Evolutionary conservation across 2,113 vertebrate species (phyloP).

Genomic region (Thamnophis sirtalis): DNA sequence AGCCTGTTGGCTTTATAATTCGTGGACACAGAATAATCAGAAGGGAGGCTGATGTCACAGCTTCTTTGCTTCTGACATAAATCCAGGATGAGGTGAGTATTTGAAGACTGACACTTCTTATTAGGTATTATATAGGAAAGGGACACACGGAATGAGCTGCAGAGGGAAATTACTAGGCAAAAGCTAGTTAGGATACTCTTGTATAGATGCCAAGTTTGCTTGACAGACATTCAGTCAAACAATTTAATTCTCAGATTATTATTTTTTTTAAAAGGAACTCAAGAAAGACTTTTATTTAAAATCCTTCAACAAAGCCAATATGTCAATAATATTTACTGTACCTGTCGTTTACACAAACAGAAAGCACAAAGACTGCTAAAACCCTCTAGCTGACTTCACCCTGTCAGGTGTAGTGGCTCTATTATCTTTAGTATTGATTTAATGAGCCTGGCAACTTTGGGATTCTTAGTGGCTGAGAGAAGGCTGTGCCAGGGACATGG

Average conservation of each 20-base stretch:
- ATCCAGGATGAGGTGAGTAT: slow-evolving; percentile 2
- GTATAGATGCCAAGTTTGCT: slow-evolving; percentile 40
- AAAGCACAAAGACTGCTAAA: slow-evolving; percentile 1
- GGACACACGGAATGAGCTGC: neutral
- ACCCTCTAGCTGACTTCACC: slow-evolving; percentile 1
- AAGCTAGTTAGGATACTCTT: slow-evolving; percentile 21
- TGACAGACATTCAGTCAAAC: slow-evolving; percentile 36
- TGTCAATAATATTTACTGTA: slow-evolving; percentile 29
- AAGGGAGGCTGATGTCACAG: slow-evolving; percentile 42
- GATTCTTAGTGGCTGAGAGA: neutral
- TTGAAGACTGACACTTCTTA: neutral
- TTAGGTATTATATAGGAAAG: neutral
- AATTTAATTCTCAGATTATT: slow-evolving; percentile 36
- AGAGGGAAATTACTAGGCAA: slow-evolving; percentile 8
- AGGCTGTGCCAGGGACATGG: slow-evolving; percentile 1
- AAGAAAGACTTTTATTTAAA: neutral
- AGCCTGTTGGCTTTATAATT: slow-evolving; percentile 28
- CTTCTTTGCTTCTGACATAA: slow-evolving; percentile 46
- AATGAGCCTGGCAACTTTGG: slow-evolving; percentile 25
- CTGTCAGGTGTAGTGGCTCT: neutral
- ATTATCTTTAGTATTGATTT: slow-evolving; percentile 14
- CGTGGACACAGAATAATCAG: slow-evolving; percentile 23
- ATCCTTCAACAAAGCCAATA: neutral
- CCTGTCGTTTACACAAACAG: slow-evolving; percentile 26
- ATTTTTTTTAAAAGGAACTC: slow-evolving; percentile 3